Evolutionary conservation across 2,888 invertebrate species (phyloP), one percentile per base, ranked within the genome.

Genomic region (Himalopsyche tibetana): DNA sequence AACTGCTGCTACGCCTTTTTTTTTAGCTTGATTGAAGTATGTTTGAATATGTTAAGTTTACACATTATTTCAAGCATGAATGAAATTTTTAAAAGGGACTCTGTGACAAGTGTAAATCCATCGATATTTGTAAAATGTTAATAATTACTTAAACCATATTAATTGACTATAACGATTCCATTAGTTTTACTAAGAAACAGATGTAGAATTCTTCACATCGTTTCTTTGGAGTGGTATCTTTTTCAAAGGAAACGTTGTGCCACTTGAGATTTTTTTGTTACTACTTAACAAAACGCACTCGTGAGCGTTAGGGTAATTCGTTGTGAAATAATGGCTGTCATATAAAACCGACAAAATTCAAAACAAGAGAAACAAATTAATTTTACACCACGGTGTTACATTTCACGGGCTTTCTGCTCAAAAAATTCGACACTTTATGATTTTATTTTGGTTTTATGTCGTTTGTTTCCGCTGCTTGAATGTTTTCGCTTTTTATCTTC

Each of bases 361-460:
- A 82, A 85, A 87, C 88, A 87, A 81, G 87, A 86, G 87, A 89
- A 89, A 88, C 89, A 89, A 89, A 88, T 89, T 88, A 89, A 87
- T 88, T 85, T 87, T 86, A 88, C 88, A 88, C 86, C 63, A 83
- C 80, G 80, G 86, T 84, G 83, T 85, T 55, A 45, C 15, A 42
- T 87, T 87, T 84, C 87, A 84, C 51, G 81, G 63, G 63, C 6
- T 63, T 63, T 63, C 63, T n/a, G 63, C 63, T 63, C 19, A 63
- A 63, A 63, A 63, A 63, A 63, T 63, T 63, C 80, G 80, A 69
- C 69, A 74, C 40, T 83, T 83, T 82, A 74, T 45, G 19, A 85
- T 55, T 42, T 79, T 84, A 80, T 87, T 83, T 19, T 40, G 28
- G 38, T 87, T 88, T 87, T 83, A 86, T 86, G 87, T 82, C 80